These are phyloP conservation scores for Hirundichthys speculiger DNA, from an alignment of 2,113 vertebrate genomes.

Conservation along the genomic window DNA sequence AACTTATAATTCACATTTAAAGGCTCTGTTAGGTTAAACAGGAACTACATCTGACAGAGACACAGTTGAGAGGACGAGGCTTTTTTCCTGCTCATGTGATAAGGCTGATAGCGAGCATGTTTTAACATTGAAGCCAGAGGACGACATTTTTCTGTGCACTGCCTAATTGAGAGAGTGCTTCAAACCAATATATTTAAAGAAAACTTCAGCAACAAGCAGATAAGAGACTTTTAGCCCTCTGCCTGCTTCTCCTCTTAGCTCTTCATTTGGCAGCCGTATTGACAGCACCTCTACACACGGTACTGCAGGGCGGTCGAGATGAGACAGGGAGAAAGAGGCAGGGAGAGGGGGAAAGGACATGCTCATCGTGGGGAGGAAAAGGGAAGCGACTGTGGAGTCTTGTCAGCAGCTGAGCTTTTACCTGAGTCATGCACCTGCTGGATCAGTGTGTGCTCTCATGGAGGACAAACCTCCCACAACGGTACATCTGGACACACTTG, in stretches of 20 bases:
- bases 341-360: conserved; percentile 28
- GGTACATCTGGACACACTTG: conserved; percentile 43
- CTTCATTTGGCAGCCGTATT: conserved; percentile 51
- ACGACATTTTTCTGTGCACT: conserved; percentile 5
- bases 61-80: conserved; percentile 10
- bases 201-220: conserved; percentile 46
- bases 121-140: conserved; percentile 10
- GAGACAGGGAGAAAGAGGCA: conserved; percentile 43
- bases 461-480: conserved; percentile 37
- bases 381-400: conserved; percentile 16
- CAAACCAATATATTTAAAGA: conserved; percentile 41
- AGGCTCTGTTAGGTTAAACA: conserved; percentile 32
- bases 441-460: conserved; percentile 28
- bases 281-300: conserved; percentile 42
- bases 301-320: conserved; percentile 38
- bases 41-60: conserved; percentile 23
- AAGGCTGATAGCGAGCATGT: conserved; percentile 12
- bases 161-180: conserved; percentile 49
- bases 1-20: conserved; percentile 39
- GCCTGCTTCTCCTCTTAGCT: conserved; percentile 30
- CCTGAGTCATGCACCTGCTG: conserved; percentile 68
- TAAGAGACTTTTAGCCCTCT: conserved; percentile 43
- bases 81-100: conserved; percentile 25
- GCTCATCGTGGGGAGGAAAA: background rate
- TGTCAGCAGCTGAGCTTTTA: conserved; percentile 54